Evolutionary conservation across 2,113 vertebrate genomes (phyloP), one percentile per base, ranked within the genome.

Genomic region (Hippocampus zosterae): DNA sequence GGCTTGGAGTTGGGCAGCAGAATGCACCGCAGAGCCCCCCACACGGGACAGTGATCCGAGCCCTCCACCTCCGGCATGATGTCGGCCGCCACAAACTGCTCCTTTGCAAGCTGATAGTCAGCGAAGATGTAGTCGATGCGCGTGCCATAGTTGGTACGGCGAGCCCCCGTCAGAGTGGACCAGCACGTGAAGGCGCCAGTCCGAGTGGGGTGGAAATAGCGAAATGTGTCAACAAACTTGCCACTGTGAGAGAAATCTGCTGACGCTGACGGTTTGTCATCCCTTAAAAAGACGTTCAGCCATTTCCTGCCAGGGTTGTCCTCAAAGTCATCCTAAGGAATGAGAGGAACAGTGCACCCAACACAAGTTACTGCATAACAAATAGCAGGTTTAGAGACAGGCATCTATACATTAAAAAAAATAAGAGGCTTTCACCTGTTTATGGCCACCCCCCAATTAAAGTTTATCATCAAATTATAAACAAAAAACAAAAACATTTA

Each of bases 1-100:
- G 92, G 91, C 53, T 86, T 90, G 67, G 90, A 78, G 46, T 91
- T 85, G 3, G 92, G 75, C 56, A 93, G 50, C 11, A 91, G 78
- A 11, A 74, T 62, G 76, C 92, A 92, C 29, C 68, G 89, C 74
- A 97, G 83, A 12, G 84, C 52, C 1, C 91, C 94, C 83, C 91
- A 93, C 27, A 96, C 93, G 0, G 95, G 95, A 68, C 95, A 97
- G 72, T 96, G 95, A 72, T 97, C 95, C 3, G 95, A 97, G 65
- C 95, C 95, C 69, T 94, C 91, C 62, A 96, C 89, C 63, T 95
- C 93, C 1, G 94, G 94, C 89, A 94, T 90, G 71, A 96, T 91
- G 73, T 94, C 91, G 5, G 92, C 93, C 0, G 74, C 82, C 75
- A 87, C 76, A 70, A 96, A 93, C 67, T 87, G 87, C 1, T 75